Base-by-base conservation (phyloP, 2,888 invertebrate species). In the Pachliopta kotzebuea region DNA sequence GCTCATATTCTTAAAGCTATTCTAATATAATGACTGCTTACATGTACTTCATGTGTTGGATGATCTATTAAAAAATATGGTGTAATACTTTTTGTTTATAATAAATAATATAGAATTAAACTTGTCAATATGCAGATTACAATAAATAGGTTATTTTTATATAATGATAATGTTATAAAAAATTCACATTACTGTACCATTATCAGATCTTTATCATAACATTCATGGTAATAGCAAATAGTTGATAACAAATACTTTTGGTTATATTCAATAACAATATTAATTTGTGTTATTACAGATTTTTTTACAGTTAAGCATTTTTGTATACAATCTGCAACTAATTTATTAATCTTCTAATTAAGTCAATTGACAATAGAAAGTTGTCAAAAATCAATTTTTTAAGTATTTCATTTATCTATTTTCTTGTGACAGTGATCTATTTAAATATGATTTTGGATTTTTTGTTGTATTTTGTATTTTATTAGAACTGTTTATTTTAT, bases 371-470 rank as follows among this genome's bases (percentile, higher is more conserved):
- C 60, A 50, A 60, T 18, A 53, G 21, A 55, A 53, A 65, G 57
- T 63, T 56, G 42, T 24, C 20, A 14, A 64, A 72, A 83, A 9
- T 11, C 0, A 37, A 11, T 11, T 37, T 37, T 37, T 37, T 37
- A 45, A 45, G 8, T 45, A 45, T 45, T 45, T n/a, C 18, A 52
- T 52, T 52, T 85, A 91, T 80, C 90, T 91, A 70, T 89, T 91
- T 75, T 91, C 91, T 76, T 90, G 91, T 14, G 91, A 91, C 71
- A 84, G 60, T 62, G 90, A 84, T 72, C 90, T 79, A 65, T 72
- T 83, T 73, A 90, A 73, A 75, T 77, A 84, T 69, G 81, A 84
- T 70, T 81, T 84, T 54, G 78, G 74, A 60, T 74, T 81, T 76
- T 85, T 87, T 50, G 71, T 72, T 56, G 74, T 69, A 62, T 71